phyloP scores from a whole-genome alignment of 2,888 invertebrate genomes.

The Ornithoptera priamus region DNA sequence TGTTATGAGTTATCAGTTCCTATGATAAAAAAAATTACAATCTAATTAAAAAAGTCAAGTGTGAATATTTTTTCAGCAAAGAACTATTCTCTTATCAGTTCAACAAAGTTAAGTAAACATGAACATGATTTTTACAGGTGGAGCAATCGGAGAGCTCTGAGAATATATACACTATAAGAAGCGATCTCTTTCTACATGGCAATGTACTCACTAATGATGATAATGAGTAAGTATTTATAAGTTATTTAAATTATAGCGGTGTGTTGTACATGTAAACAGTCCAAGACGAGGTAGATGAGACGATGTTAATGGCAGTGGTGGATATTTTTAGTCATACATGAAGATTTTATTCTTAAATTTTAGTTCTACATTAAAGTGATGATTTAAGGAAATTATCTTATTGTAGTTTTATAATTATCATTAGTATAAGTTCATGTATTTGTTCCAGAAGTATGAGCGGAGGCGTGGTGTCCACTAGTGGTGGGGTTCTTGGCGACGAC shows the following conservation, averaged over 20 bases:
- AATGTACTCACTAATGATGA: slow-evolving; percentile 68
- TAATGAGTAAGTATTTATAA: slow-evolving; percentile 60
- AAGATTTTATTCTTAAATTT: no score
- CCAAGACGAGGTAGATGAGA: no score
- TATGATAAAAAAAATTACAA: neutral
- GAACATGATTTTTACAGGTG: slow-evolving; percentile 41
- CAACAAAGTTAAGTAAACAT: neutral
- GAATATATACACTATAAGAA: slow-evolving; percentile 63
- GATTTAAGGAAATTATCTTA: no score
- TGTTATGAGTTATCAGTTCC: neutral
- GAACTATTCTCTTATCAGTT: neutral
- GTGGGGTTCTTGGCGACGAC: slow-evolving; percentile 32
- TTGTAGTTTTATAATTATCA: neutral
- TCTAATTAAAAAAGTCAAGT: neutral
- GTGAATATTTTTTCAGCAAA: neutral
- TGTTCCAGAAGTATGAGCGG: slow-evolving; percentile 17
- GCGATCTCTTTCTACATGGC: slow-evolving; percentile 71
- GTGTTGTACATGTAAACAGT: no score
- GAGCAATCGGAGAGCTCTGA: slow-evolving; percentile 61
- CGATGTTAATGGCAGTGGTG: no score
- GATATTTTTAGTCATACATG: no score
- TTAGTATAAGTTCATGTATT: slow-evolving; percentile 7
- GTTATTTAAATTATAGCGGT: no score
- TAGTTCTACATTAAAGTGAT: no score
- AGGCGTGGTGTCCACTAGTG: slow-evolving; percentile 31